Base-by-base conservation (phyloP, 2,113 vertebrate species). In the Pseudopipra pipra region DNA sequence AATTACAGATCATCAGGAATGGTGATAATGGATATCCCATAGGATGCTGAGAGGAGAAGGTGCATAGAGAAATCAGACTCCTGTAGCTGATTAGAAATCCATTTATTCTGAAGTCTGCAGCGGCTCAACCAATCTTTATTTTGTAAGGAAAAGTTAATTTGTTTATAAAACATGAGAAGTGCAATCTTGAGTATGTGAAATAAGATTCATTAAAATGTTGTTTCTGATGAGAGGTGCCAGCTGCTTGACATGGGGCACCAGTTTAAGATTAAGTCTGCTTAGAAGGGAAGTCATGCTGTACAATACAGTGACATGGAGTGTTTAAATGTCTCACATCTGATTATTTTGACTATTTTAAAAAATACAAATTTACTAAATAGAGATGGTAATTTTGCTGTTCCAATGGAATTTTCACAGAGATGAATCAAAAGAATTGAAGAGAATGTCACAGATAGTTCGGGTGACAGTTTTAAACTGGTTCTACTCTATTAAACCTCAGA, bases 111-210 rank as follows among this genome's bases (percentile, higher is more conserved):
- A 85, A 87, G 72, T 44, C 74, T 91, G 65, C 72, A 85, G 43
- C 5, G 18, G 82, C 87, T 92, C 82, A 89, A 54, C 73, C 72
- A 43, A 70, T 85, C 86, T 94, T 75, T 95, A 65, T 81, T 90
- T 95, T 87, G 84, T 85, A 81, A 91, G 89, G 78, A 76, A 81
- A 91, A 83, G 25, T 86, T 86, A 92, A 97, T 96, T 95, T 95
- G 90, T 97, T 97, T 92, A 90, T 96, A 94, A 94, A 97, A 94
- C 87, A 88, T n/a, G 72, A 93, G 76, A 85, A 95, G 76, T 88
- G 71, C 65, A 75, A n/a, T 91, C 71, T 90, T 81, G 61, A 93
- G 80, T 87, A 58, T 55, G 54, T 87, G 92, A 91, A 94, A 85
- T 74, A 92, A 95, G 84, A 94, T 79, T 91, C 70, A 92, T 96